Conservation (phyloP, 35 echinoderm and acorn worm genomes). For the Ophioderma brevispina region DNA sequence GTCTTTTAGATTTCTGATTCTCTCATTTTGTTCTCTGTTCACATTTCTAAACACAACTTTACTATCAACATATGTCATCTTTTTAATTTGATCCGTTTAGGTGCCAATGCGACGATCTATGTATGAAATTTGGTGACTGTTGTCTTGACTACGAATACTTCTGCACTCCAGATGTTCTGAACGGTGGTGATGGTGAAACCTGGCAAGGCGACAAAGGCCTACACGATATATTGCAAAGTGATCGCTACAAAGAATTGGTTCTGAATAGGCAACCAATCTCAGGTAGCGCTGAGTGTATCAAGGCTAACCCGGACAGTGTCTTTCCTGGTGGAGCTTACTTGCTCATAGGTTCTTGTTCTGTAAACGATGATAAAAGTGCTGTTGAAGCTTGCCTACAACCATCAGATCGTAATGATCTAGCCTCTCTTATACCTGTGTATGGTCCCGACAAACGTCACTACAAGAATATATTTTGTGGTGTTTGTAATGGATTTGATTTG, state of each 20-base stretch:
- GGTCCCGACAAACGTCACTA: not conserved
- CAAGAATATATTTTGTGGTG: slow-evolving; percentile 38
- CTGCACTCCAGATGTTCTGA: not conserved
- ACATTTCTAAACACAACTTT: too few relatives aligned
- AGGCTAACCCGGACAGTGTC: not conserved
- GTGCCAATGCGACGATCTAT: slow-evolving; percentile 15
- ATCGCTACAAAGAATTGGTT: not conserved
- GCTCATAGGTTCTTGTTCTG: not conserved
- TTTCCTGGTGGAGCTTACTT: not conserved
- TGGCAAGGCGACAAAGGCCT: not conserved
- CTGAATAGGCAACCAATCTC: not conserved
- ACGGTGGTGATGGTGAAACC: not conserved
- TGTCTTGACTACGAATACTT: not conserved
- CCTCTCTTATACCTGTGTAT: not conserved
- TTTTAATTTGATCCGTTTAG: too few relatives aligned
- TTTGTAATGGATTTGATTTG: slow-evolving; percentile 32
- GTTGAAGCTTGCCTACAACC: too few relatives aligned
- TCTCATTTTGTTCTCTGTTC: too few relatives aligned
- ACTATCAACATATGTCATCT: too few relatives aligned
- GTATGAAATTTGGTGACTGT: not conserved
- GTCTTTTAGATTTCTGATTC: too few relatives aligned
- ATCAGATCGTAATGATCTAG: not conserved
- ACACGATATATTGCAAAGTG: not conserved
- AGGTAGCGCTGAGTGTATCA: not conserved
- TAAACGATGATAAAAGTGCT: not conserved